Percentiles rank a stretch among this genome's conserved stretches.
Conservation (phyloP, 2,888 invertebrate genomes). For the Drosophila stalkeri region DNA sequence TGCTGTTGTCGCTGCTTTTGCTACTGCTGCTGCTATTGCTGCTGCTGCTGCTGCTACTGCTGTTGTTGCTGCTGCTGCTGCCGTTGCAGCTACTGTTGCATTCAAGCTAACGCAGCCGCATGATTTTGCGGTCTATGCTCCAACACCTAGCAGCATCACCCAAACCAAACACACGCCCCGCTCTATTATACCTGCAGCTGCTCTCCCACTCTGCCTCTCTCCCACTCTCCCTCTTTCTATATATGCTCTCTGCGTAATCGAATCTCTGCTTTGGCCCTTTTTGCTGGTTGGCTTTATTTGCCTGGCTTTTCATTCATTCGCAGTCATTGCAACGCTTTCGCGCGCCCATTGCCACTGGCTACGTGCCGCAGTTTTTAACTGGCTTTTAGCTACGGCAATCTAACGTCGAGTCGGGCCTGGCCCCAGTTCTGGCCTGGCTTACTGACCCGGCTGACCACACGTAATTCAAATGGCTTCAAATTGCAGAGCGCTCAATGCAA, state of each 20-base stretch:
- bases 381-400: slow-evolving; percentile 60
- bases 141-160: slow-evolving; percentile 8
- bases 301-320: slow-evolving; percentile 67
- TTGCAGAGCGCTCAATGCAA: slow-evolving; percentile 34
- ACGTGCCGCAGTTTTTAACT: slow-evolving; percentile 73
- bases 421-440: not conserved
- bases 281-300: slow-evolving; percentile 54
- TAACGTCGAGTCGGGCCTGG: not conserved
- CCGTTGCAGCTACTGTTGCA: slow-evolving; percentile 11
- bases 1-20: slow-evolving; percentile 26
- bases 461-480: slow-evolving; percentile 62
- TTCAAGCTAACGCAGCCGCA: slow-evolving; percentile 65
- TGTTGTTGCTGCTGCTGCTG: slow-evolving; percentile 2
- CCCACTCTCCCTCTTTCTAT: not conserved
- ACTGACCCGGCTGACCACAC: slow-evolving; percentile 54
- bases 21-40: slow-evolving; percentile 1
- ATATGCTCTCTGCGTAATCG: slow-evolving; percentile 48
- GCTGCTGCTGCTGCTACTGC: slow-evolving; percentile 1
- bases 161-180: not conserved
- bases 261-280: slow-evolving; percentile 52
- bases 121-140: slow-evolving; percentile 67
- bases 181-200: slow-evolving; percentile 26
- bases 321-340: slow-evolving; percentile 68
- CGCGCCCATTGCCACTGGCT: slow-evolving; percentile 64
- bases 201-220: slow-evolving; percentile 1